Evolutionary conservation across 2,113 vertebrate species (phyloP), one percentile per base, ranked within the genome.

Genomic region (Solenodon paradoxus): DNA sequence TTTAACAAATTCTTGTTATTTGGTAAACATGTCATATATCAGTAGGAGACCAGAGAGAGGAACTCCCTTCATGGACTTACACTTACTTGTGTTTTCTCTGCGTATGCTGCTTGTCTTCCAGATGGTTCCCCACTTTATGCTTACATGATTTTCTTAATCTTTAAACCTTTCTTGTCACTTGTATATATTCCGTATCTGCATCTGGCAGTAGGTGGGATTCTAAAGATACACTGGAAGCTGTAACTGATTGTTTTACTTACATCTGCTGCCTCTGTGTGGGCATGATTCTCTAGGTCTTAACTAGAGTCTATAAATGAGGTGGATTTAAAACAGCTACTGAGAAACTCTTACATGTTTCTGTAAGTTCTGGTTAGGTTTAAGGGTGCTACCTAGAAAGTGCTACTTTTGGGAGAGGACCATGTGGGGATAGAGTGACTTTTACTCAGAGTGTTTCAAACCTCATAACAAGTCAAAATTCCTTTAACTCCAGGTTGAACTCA

Each of bases 321-420:
- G 47, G 64, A 51, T 88, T 40, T 53, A 88, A 92, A 88, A 84
- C 32, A 77, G 55, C 32, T 30, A 28, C 49, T 47, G n/a, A 94
- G 72, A 85, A 95, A 88, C 38, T 95, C 42, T 45, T 66, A 8
- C 30, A 11, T 94, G 49, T 94, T 81, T 85, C 45, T 88, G 88
- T 55, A 68, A 35, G 11, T 71, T 26, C 11, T 92, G 49, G 63
- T 88, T 42, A 74, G 47, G 15, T 96, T 93, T 94, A 74, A 95
- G 42, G 28, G 51, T 74, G 66, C 47, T 84, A 61, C 24, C 49
- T 61, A 17, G 8, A 24, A 24, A 26, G 55, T 77, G 55, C 49
- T 86, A 55, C 20, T 45, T 72, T 57, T 78, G 74, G 69, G n/a
- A 80, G 69, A 87, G 49, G 49, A 40, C 22, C 77, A 74, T 59